Evolutionary conservation across 2,113 vertebrate genomes (phyloP).

Genomic region (Campylomormyrus tamandua): DNA sequence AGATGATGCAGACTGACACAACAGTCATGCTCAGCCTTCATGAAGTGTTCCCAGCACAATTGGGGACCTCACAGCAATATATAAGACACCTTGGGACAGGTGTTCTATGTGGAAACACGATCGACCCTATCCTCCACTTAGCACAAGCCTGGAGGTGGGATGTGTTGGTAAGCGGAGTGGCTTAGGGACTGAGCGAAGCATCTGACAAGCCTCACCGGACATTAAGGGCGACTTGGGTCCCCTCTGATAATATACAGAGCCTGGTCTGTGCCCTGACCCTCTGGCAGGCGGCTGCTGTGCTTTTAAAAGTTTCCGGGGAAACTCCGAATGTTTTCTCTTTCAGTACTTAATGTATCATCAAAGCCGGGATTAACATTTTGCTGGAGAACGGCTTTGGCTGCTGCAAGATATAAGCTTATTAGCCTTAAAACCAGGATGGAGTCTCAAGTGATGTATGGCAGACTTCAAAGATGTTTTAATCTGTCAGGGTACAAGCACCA

Average conservation of each 20-base stretch:
- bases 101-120: slow-evolving; percentile 46
- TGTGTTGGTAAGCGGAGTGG: slow-evolving; percentile 5
- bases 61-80: slow-evolving; percentile 42
- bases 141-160: slow-evolving; percentile 23
- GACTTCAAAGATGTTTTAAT: slow-evolving; percentile 33
- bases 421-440: slow-evolving; percentile 28
- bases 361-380: slow-evolving; percentile 42
- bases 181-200: slow-evolving; percentile 22
- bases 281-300: slow-evolving; percentile 1
- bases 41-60: slow-evolving; percentile 30
- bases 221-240: background rate
- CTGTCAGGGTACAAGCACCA: slow-evolving; percentile 18
- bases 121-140: slow-evolving; percentile 42
- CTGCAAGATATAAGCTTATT: slow-evolving; percentile 48
- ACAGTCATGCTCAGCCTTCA: background rate
- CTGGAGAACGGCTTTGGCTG: slow-evolving; percentile 37
- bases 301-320: slow-evolving; percentile 30
- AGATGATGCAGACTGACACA: background rate
- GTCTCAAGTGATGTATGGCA: slow-evolving; percentile 22
- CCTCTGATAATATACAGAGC: slow-evolving; percentile 19
- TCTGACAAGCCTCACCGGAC: slow-evolving; percentile 12
- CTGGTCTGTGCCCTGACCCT: slow-evolving; percentile 1
- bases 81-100: slow-evolving; percentile 43
- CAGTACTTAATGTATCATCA: slow-evolving; percentile 43
- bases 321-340: slow-evolving; percentile 39